Percentiles rank a stretch among this genome's conserved stretches.
phyloP scores from a whole-genome alignment of 2,888 invertebrate genomes.

The Cataglyphis cursor region DNA sequence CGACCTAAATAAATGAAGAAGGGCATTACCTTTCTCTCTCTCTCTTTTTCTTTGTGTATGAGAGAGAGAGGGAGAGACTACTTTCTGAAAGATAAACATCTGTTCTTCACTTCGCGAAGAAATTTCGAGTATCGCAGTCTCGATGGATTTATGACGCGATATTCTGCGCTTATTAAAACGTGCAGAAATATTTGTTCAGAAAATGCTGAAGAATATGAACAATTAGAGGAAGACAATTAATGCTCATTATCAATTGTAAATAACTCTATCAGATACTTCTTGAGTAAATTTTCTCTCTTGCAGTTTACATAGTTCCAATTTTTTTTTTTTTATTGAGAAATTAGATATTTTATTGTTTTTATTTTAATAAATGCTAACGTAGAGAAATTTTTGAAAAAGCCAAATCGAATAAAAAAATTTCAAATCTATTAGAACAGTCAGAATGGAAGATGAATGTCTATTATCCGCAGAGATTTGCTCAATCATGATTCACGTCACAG shows the following conservation, averaged over 20 bases:
- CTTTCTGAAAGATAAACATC: constrained; percentile 34
- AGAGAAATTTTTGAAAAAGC: neutral
- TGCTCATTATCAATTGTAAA: constrained; percentile 10
- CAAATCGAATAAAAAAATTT: constrained; percentile 29
- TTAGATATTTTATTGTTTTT: neutral
- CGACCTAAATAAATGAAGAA: constrained; percentile 36
- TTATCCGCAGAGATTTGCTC: constrained; percentile 31
- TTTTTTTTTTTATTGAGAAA: neutral
- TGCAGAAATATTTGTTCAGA: constrained; percentile 16
- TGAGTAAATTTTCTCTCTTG: neutral
- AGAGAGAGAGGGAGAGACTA: neutral
- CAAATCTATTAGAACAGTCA: constrained; percentile 13
- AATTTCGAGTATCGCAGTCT: constrained; percentile 41
- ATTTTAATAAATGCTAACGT: neutral
- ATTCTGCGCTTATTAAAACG: constrained; percentile 45
- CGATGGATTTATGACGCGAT: constrained; percentile 40
- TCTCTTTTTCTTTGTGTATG: too few species aligned
- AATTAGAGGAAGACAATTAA: constrained; percentile 22
- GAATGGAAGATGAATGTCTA: constrained; percentile 24
- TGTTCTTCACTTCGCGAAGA: constrained; percentile 32
- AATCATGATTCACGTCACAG: constrained; percentile 22
- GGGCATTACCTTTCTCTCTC: neutral
- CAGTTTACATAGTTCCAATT: neutral
- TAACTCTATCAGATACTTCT: neutral
- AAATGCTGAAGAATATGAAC: constrained; percentile 21